phyloP scores from a whole-genome alignment of 2,113 vertebrate species.

The Nannobrachium achirus region DNA sequence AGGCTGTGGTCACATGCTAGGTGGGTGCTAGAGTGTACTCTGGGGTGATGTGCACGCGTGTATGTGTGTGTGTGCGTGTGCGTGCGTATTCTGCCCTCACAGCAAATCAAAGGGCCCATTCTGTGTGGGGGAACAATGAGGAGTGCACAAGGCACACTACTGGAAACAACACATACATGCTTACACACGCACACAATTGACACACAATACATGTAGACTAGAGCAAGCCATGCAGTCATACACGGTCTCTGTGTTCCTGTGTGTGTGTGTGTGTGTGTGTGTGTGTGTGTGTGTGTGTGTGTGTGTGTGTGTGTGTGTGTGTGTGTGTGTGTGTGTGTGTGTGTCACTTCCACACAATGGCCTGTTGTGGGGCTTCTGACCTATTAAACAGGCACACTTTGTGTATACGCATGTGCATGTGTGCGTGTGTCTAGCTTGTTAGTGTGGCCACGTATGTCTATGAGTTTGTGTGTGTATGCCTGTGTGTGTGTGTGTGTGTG shows the following conservation, averaged over 20 bases:
- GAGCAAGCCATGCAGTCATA: slow-evolving; percentile 40
- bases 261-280: slow-evolving; percentile 31
- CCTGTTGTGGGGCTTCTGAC: slow-evolving; percentile 63
- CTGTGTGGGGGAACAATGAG: slow-evolving; percentile 72
- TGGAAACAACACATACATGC: slow-evolving; percentile 56
- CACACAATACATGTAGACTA: slow-evolving; percentile 12
- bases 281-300: slow-evolving; percentile 21
- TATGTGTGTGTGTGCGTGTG: slow-evolving; percentile 39
- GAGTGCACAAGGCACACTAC: slow-evolving; percentile 60
- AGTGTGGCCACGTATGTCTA: not conserved
- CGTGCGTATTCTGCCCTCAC: slow-evolving; percentile 49
- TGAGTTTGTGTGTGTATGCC: slow-evolving; percentile 55
- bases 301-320: slow-evolving; percentile 20
- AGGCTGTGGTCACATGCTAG: slow-evolving; percentile 57
- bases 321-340: slow-evolving; percentile 22
- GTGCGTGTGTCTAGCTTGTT: too few relatives aligned
- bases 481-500: slow-evolving; percentile 39
- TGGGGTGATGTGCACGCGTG: slow-evolving; percentile 29
- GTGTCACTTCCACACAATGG: slow-evolving; percentile 58
- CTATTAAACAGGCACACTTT: slow-evolving; percentile 43
- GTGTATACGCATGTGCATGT: slow-evolving; percentile 10
- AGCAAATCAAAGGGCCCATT: slow-evolving; percentile 77
- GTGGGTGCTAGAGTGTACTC: slow-evolving; percentile 56
- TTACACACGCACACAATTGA: slow-evolving; percentile 34
- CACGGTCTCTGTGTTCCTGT: not conserved